Base-by-base conservation (phyloP, 2,797 vertebrate species). In the Phrynocephalus guinanensis region DNA sequence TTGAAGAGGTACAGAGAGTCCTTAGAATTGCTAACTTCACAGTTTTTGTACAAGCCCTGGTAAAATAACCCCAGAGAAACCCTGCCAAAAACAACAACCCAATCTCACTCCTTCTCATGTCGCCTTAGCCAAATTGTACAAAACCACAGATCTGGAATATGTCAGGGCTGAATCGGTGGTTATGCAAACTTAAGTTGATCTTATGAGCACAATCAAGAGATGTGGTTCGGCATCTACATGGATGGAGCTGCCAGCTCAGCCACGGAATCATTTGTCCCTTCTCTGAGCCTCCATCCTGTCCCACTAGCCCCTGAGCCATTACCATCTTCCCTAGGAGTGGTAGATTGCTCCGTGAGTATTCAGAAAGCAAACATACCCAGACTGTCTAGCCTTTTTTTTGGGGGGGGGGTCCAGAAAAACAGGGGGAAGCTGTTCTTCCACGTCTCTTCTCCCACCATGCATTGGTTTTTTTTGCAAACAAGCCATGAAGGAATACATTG, bases 41-140 rank as follows among this genome's bases (percentile, higher is more conserved):
- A 92, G 90, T 91, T 77, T 76, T 92, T 87, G 63, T 44, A 56
- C 6, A 26, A 60, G 26, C 86, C 70, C 18, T 20, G 72, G 82
- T 91, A 90, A 94, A 93, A 93, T 93, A 92, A 88, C 83, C 10
- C 85, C 82, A 63, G 24, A 10, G 13, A 88, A 28, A 33, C 28
- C 72, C 77, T 89, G 80, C 90, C 93, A 92, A 85, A 67, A 90
- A 92, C 85, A 93, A 91, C 87, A 95, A 83, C 52, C 52, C 88
- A 89, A 72, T 60, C 28, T 92, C 90, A 90, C 89, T 77, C 91
- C 88, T 82, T 86, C 89, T 91, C 93, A 86, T 78, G 85, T 71
- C 88, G 44, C 72, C 90, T 91, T 86, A 50, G 85, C 86, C 91
- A 90, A 91, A 92, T 91, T 60, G 86, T 93, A 81, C 67, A 90